phyloP scores from a whole-genome alignment of 2,888 invertebrate genomes.

The Gonocerus acuteangulatus region DNA sequence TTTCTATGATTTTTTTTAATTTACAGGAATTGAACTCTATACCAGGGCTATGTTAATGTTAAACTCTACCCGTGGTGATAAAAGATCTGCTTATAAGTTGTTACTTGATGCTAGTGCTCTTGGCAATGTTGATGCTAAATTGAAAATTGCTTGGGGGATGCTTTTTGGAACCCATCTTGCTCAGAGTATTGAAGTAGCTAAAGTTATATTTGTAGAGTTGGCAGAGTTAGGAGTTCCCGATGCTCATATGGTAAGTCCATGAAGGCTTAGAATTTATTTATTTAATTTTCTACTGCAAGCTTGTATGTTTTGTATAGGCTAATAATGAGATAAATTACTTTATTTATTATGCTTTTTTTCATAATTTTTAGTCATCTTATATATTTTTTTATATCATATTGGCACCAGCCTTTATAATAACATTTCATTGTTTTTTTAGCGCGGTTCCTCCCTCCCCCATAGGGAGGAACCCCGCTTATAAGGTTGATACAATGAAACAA shows the following conservation, averaged over 20 bases:
- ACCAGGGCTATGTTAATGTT: constrained; percentile 62
- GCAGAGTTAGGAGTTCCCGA: constrained; percentile 71
- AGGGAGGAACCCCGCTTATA: too few relatives aligned
- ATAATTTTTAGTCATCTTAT: too few relatives aligned
- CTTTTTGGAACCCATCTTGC: constrained; percentile 73
- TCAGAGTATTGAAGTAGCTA: constrained; percentile 69
- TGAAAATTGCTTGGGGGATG: constrained; percentile 80
- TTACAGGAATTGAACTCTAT: constrained; percentile 50
- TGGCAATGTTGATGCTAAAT: constrained; percentile 73
- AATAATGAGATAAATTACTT: not conserved
- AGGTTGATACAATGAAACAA: too few relatives aligned
- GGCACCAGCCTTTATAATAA: too few relatives aligned
- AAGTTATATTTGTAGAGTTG: constrained; percentile 65
- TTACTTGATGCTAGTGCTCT: constrained; percentile 70
- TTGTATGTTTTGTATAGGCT: not conserved
- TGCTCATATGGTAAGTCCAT: constrained; percentile 65
- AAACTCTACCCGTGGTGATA: constrained; percentile 63
- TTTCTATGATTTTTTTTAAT: constrained; percentile 5
- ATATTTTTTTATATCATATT: too few relatives aligned
- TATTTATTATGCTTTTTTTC: too few relatives aligned
- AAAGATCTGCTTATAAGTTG: constrained; percentile 64
- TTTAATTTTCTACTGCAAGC: not conserved
- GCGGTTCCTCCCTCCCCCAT: too few relatives aligned
- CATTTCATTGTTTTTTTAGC: too few relatives aligned
- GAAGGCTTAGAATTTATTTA: not conserved